Percentiles rank a stretch among this genome's conserved stretches.
Evolutionary conservation across 2,113 vertebrate species (phyloP).

Genomic region (Trinectes maculatus): DNA sequence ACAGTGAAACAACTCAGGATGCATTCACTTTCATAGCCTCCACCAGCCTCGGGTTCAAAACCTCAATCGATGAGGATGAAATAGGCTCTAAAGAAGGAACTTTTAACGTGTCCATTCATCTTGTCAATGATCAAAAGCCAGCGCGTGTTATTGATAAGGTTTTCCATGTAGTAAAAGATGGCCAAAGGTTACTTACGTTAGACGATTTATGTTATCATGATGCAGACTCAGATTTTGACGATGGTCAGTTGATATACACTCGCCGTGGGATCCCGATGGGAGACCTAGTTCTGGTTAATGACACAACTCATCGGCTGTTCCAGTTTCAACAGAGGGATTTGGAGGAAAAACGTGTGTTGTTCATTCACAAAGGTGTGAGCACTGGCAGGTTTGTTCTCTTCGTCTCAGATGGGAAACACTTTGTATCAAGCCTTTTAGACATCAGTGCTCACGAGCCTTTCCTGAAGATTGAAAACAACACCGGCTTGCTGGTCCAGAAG

Average conservation of each 20-base stretch:
- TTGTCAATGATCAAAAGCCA: constrained; percentile 92
- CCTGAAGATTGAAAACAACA: constrained; percentile 84
- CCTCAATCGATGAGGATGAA: constrained; percentile 59
- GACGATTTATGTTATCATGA: constrained; percentile 89
- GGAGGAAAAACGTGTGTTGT: constrained; percentile 84
- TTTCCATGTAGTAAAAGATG: constrained; percentile 85
- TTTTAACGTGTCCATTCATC: constrained; percentile 85
- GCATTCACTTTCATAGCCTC: constrained; percentile 84
- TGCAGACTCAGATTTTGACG: constrained; percentile 88
- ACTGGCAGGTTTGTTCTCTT: constrained; percentile 89
- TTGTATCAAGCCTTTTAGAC: constrained; percentile 86
- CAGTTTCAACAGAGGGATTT: constrained; percentile 89
- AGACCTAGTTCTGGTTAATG: constrained; percentile 85
- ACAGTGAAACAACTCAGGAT: constrained; percentile 87
- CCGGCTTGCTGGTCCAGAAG: constrained; percentile 87
- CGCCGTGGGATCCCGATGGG: constrained; percentile 88
- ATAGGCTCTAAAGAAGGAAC: constrained; percentile 77
- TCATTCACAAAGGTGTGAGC: constrained; percentile 84
- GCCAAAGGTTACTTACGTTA: constrained; percentile 86
- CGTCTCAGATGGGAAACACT: constrained; percentile 90
- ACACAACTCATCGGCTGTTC: constrained; percentile 85
- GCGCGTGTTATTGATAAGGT: constrained; percentile 85
- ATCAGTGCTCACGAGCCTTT: constrained; percentile 87
- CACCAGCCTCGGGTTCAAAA: constrained; percentile 59
- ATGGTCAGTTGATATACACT: constrained; percentile 86